Percentiles rank a stretch among this genome's conserved stretches.
Conservation (phyloP, 1,140 invertebrate species). For the Mercenaria mercenaria region DNA sequence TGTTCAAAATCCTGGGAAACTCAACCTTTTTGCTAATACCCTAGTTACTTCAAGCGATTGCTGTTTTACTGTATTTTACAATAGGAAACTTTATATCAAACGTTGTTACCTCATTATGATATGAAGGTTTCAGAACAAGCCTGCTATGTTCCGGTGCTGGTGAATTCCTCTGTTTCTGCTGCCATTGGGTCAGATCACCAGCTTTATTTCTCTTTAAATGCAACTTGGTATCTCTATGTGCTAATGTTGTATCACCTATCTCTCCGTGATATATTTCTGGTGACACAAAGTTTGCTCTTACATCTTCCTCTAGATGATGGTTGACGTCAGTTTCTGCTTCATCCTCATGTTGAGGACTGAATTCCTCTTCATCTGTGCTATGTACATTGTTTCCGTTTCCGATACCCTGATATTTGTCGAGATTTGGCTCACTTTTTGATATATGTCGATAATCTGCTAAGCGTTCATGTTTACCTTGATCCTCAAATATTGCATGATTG, state of each 20-base stretch:
- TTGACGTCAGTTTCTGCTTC: background rate
- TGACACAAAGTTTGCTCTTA: slow-evolving; percentile 35
- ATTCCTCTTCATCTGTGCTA: slow-evolving; percentile 23
- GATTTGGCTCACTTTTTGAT: slow-evolving; percentile 32
- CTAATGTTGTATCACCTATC: slow-evolving; percentile 31
- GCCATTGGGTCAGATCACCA: slow-evolving; percentile 50
- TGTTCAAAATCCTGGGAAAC: too few species aligned
- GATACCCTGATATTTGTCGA: slow-evolving; percentile 30
- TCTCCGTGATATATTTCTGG: slow-evolving; percentile 45
- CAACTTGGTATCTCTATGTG: background rate
- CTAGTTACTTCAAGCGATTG: too few species aligned
- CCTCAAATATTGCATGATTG: slow-evolving; percentile 43
- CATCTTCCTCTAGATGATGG: background rate
- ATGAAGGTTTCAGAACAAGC: background rate
- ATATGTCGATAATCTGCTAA: slow-evolving; percentile 19
- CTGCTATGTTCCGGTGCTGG: background rate
- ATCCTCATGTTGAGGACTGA: background rate
- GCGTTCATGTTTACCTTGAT: background rate
- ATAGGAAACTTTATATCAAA: too few species aligned
- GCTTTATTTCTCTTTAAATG: background rate
- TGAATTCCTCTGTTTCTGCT: slow-evolving; percentile 34
- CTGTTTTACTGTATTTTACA: too few species aligned
- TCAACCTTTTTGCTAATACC: too few species aligned
- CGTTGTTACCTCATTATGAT: background rate
- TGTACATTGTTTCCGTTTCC: background rate